Evolutionary conservation across 1,140 invertebrate species (phyloP), one percentile per base, ranked within the genome.

Genomic region (Musca vetustissima): DNA sequence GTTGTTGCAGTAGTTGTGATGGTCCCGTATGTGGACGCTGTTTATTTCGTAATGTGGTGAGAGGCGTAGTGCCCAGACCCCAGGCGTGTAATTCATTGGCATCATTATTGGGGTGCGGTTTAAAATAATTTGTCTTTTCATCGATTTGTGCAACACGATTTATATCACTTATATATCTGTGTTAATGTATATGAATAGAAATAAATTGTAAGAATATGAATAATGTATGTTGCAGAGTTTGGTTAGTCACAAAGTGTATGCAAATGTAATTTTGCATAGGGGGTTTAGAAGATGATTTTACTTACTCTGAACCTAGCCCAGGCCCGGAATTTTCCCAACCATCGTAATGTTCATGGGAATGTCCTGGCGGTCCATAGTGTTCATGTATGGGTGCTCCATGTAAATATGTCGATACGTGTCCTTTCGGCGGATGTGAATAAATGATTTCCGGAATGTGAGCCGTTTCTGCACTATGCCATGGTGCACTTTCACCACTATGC

Each of bases 241-340:
- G 6, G 36, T 43, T 25, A 25, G 19, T 24, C 4, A 22, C 25
- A 25, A 57, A n/a, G n/a, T n/a, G n/a, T n/a, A n/a, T n/a, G n/a
- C n/a, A n/a, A n/a, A n/a, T n/a, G n/a, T 17, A 17, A 15, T 48
- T 48, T 13, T 22, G 2, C 28, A 25, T n/a, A 13, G 14, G n/a
- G n/a, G n/a, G n/a, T n/a, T n/a, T n/a, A 24, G 43, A 17, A 14
- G 32, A n/a, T 24, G 21, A n/a, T 24, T 17, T 65, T 17, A 85
- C 86, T 85, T 77, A 88, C 87, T 88, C 87, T 69, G 83, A 85
- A 13, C 87, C 86, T 72, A 88, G 74, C 13, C 86, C 86, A 3
- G 86, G 86, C 49, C 86, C 86, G 48, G 86, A 87, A 19, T 86
- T 83, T 71, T 85, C 85, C 86, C 86, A 87, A 80, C 84, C 74